phyloP scores from a whole-genome alignment of 2,888 invertebrate species.

The Macrophya alboannulata region DNA sequence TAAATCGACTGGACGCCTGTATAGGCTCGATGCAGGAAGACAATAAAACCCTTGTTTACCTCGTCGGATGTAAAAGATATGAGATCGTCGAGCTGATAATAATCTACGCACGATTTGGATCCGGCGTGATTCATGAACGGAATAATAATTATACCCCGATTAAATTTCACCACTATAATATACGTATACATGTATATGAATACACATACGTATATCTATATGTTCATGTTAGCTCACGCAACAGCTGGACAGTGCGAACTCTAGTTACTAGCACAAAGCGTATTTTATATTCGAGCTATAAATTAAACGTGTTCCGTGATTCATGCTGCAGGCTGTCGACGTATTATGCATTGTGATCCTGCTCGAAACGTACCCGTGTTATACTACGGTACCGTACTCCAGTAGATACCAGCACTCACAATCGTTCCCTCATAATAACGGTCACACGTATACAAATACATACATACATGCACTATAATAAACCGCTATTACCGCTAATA shows the following conservation, averaged over 20 bases:
- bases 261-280: conserved; percentile 48
- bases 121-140: conserved; percentile 39
- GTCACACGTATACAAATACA: conserved; percentile 24
- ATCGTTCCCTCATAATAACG: conserved; percentile 9
- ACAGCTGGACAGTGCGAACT: conserved; percentile 54
- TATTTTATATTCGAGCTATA: conserved; percentile 53
- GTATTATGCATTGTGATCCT: conserved; percentile 48
- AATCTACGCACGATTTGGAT: conserved; percentile 44
- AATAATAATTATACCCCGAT: conserved; percentile 51
- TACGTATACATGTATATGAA: no score
- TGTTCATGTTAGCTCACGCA: conserved; percentile 18
- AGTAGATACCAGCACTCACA: conserved; percentile 15
- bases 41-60: conserved; percentile 49
- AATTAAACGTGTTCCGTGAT: conserved; percentile 55
- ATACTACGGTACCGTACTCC: neutral
- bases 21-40: conserved; percentile 16
- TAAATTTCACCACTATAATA: conserved; percentile 41
- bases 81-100: conserved; percentile 22
- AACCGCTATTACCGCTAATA: conserved; percentile 42
- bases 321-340: conserved; percentile 54
- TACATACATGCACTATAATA: conserved; percentile 23
- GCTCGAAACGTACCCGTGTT: neutral
- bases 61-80: conserved; percentile 30
- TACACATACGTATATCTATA: neutral
- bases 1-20: conserved; percentile 24